phyloP scores from a whole-genome alignment of 2,888 invertebrate species.

The Drosophila suboccidentalis region DNA sequence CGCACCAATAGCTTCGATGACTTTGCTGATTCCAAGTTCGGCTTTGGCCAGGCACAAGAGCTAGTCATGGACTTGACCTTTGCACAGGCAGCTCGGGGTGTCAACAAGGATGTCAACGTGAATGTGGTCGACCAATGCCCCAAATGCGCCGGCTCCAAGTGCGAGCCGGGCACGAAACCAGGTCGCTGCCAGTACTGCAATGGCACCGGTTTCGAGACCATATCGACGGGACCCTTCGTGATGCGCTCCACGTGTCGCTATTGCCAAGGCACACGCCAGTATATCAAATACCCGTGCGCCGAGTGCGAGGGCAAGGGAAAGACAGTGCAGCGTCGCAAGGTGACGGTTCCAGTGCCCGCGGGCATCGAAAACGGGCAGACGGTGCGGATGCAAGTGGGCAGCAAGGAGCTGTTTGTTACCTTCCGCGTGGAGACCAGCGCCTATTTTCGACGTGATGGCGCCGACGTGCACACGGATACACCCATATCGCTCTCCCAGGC shows the following conservation, averaged over 20 bases:
- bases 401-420: conserved; percentile 96
- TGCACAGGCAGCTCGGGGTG: conserved; percentile 97
- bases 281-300: conserved; percentile 95
- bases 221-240: conserved; percentile 96
- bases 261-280: conserved; percentile 94
- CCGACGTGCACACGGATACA: conserved; percentile 98
- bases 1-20: conserved; percentile 90
- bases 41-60: conserved; percentile 96
- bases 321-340: conserved; percentile 93
- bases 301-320: conserved; percentile 98
- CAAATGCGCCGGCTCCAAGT: conserved; percentile 94
- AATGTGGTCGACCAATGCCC: conserved; percentile 97
- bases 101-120: conserved; percentile 96
- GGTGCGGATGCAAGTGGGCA: conserved; percentile 96
- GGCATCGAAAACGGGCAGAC: conserved; percentile 99
- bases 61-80: conserved; percentile 96
- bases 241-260: conserved; percentile 98
- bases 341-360: conserved; percentile 97
- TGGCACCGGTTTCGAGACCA: conserved; percentile 98
- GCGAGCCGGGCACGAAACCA: conserved; percentile 96
- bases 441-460: conserved; percentile 96
- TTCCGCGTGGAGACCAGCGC: conserved; percentile 94
- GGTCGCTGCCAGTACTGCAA: conserved; percentile 96
- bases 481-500: conserved; percentile 96
- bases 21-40: conserved; percentile 95